Evolutionary conservation across 2,888 invertebrate genomes (phyloP).

Genomic region (Lasioglossum pauxillum): DNA sequence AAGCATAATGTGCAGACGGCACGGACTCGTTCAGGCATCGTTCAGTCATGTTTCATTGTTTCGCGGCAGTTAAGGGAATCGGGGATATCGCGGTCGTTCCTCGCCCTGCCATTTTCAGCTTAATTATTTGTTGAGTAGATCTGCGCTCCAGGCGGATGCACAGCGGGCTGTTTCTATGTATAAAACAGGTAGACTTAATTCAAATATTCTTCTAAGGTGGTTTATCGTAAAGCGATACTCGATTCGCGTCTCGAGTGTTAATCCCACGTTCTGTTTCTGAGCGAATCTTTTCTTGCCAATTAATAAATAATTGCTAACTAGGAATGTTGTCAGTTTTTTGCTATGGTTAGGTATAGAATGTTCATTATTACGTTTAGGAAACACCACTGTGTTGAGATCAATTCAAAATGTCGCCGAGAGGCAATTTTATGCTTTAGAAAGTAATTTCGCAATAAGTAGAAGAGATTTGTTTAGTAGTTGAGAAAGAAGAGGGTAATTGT

Average conservation of each 20-base stretch:
- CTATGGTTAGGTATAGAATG: no score
- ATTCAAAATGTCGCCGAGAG: no score
- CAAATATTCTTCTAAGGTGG: background rate
- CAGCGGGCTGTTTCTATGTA: background rate
- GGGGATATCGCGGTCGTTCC: background rate
- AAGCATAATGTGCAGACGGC: background rate
- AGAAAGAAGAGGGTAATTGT: background rate
- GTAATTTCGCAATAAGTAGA: background rate
- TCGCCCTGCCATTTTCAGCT: background rate
- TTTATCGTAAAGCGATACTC: background rate
- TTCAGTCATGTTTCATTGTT: constrained; percentile 14
- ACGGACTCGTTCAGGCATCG: background rate
- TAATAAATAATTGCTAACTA: no score
- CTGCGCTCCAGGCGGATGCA: background rate
- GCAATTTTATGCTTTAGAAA: background rate
- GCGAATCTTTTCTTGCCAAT: no score
- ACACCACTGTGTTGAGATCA: no score
- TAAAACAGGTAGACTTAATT: background rate
- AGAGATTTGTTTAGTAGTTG: no score
- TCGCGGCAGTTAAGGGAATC: background rate
- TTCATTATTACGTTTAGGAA: no score
- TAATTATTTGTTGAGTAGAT: constrained; percentile 1
- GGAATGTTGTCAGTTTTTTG: no score
- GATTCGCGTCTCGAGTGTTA: no score
- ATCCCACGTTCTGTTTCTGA: no score